Evolutionary conservation across 92 coral and sea anemone species (phyloP), one percentile per base, ranked within the genome.

Genomic region (Galaxea fascicularis): DNA sequence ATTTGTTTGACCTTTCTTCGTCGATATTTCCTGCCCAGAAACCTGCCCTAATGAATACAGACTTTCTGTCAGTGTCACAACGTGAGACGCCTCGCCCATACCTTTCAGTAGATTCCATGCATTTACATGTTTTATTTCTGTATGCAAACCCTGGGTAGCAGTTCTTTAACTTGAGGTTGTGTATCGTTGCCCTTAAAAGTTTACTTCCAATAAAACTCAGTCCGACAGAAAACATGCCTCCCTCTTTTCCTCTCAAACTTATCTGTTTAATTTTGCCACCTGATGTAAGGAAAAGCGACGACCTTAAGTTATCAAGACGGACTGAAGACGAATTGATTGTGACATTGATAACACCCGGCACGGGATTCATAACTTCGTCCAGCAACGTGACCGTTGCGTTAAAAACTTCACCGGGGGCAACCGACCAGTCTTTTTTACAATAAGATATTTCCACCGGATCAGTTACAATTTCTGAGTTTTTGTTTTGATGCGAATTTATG

Each of bases 21-120:
- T n/a, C n/a, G 21, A 89, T 94, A 20, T 39, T 59, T 4, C 99
- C 99, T 1, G 97, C 99, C 99, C 99, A 97, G 77, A 87, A 97
- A 4, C 99, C 99, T 60, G 87, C 85, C 26, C 89, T 91, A 4
- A 97, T 60, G 52, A 69, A 89, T 17, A 97, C 82, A 0, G 57
- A 58, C 7, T 77, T 89, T 8, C 90, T 78, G 62, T 94, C 75
- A 47, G 71, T 27, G 51, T 74, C 90, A 63, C 99, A 97, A 14
- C 78, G 72, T 11, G 91, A 89, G 21, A 97, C 84, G 6, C 99
- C 99, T 76, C 35, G 66, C 8, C 49, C 75, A 11, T 7, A 1
- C 53, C 28, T 68, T 10, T 85, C 57, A n/a, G 84, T 77, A 26
- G 29, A 18, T 4, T 79, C 59, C 64, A 88, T 74, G 73, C 99